Base-by-base conservation (phyloP, 2,113 vertebrate genomes). In the Notothenia coriiceps region DNA sequence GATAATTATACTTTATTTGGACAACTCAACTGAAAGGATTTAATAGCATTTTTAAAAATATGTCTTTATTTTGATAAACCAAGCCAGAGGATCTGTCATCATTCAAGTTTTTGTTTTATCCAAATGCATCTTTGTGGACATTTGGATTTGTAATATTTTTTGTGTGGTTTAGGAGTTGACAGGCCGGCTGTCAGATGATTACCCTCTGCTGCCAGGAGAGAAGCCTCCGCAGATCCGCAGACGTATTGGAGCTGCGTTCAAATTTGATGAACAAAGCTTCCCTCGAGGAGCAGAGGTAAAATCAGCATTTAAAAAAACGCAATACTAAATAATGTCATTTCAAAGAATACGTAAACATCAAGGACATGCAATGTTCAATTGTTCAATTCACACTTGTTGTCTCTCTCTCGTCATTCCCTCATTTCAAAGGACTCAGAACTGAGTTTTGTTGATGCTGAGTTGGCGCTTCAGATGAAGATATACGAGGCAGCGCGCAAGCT, bases 391-490 rank as follows among this genome's bases (percentile, higher is more conserved):
- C 10, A 33, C 18, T 40, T 65, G 33, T 22, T 72, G 10, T 79
- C 52, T 70, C 12, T 51, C 22, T 68, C 25, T 73, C 13, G 4
- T 35, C 47, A 1, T n/a, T 5, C 9, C 49, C 7, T 3, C 7
- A 0, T 52, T 64, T 64, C 46, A 22, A 79, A 98, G 97, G 94
- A 96, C 61, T 96, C 96, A 0, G 67, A 92, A 14, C 91, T 97
- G 77, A 94, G 90, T 61, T 69, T 90, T 43, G 92, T 97, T 81
- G 96, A 98, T 60, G 89, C 83, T 50, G 95, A 97, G 59, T 91
- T 98, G 83, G 96, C 97, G 0, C 93, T 98, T 81, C 97, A 99
- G 93, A 94, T 95, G 79, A 96, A 97, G 94, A 98, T 99, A 33
- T 94, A 95, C 0, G 94, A 96, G 80, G 98, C 98, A 0, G 94